These are phyloP conservation scores for Agrypnus murinus DNA, from an alignment of 2,888 invertebrate genomes.

Conservation along the genomic window DNA sequence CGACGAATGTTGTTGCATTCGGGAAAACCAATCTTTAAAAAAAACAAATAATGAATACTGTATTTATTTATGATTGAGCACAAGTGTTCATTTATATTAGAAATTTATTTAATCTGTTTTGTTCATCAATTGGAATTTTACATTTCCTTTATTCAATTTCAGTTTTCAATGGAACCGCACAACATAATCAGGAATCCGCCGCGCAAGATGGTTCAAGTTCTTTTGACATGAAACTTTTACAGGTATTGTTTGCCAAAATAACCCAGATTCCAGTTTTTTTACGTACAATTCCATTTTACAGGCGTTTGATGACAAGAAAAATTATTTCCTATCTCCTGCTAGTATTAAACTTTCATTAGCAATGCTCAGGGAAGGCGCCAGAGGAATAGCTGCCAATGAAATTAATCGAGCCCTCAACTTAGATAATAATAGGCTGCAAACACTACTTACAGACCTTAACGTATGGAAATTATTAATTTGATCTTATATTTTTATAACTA, in stretches of 20 bases:
- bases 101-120: slow-evolving; percentile 9
- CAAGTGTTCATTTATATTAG: slow-evolving; percentile 9
- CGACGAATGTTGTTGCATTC: slow-evolving; percentile 26
- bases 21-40: slow-evolving; percentile 43
- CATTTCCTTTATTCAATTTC: slow-evolving; percentile 18
- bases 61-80: background rate
- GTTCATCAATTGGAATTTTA: too few species aligned
- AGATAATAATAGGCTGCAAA: too few species aligned
- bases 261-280: background rate
- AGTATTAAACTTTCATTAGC: slow-evolving; percentile 78
- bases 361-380: slow-evolving; percentile 78
- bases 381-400: slow-evolving; percentile 75
- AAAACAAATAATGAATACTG: slow-evolving; percentile 26
- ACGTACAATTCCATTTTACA: slow-evolving; percentile 20
- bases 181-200: slow-evolving; percentile 20
- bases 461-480: too few species aligned
- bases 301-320: slow-evolving; percentile 68
- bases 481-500: background rate
- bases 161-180: slow-evolving; percentile 13
- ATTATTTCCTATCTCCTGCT: slow-evolving; percentile 80
- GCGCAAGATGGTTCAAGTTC: slow-evolving; percentile 53
- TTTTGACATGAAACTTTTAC: slow-evolving; percentile 67
- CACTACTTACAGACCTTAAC: slow-evolving; percentile 51
- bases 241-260: slow-evolving; percentile 56
- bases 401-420: slow-evolving; percentile 74